Evolutionary conservation across 2,888 invertebrate species (phyloP), one percentile per base, ranked within the genome.

Genomic region (Didymodactylos carnosus): DNA sequence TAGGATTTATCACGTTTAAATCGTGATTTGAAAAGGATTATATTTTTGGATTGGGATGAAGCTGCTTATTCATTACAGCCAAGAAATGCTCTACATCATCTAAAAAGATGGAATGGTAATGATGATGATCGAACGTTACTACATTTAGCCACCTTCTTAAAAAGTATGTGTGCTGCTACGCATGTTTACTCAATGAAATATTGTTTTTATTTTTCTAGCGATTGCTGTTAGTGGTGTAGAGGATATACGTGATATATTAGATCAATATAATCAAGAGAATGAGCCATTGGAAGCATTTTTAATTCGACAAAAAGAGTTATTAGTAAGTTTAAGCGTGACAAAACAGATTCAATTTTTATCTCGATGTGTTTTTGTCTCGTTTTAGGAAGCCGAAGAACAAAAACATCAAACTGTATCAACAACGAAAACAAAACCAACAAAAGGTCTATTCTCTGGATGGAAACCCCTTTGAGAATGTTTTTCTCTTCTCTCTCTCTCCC

Each of bases 11-110:
- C 80, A 29, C 84, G 83, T 77, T 78, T 86, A 75, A 87, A 87
- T 78, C 81, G 86, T 43, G 86, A 87, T 77, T 79, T 86, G 73
- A 83, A 83, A 39, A 85, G 91, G 89, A 93, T 95, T 0, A 93
- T 98, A 81, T 90, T 94, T 70, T 87, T 98, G 40, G 98, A 98
- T 82, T 97, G 94, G 91, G 91, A 95, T 84, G 84, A 87, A 39
- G 87, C 90, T 77, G 89, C 93, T 7, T 90, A 91, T 4, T 89
- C 91, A 83, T 88, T 91, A 80, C 91, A 95, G 81, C 90, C 90
- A 2, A 89, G 91, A 79, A 98, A 98, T 84, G 88, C 91, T 25
- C 87, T 98, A 8, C 87, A 88, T 77, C 72, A 73, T 39, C 85
- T 98, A 76, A 88, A 90, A 73, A 88, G 91, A 80, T 98, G 97